Evolutionary conservation across 1,140 invertebrate genomes (phyloP).

Genomic region (Bombus polaris): DNA sequence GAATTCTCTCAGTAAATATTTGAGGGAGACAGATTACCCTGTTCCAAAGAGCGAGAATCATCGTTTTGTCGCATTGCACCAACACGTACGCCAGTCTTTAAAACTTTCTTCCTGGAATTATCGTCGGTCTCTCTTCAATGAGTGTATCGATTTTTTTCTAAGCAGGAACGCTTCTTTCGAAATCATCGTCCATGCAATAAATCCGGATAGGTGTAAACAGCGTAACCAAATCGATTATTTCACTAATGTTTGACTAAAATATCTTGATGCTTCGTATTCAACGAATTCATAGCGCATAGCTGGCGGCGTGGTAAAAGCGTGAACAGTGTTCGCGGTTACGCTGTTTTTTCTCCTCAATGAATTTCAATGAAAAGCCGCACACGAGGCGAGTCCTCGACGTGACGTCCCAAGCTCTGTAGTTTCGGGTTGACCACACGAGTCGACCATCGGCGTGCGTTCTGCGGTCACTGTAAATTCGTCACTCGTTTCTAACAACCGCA

Average conservation of each 20-base stretch:
- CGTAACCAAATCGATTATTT: neutral
- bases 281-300: neutral
- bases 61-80: slow-evolving; percentile 55
- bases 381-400: slow-evolving; percentile 9
- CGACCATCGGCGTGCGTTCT: slow-evolving; percentile 49
- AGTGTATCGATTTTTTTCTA: neutral
- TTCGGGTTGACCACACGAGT: slow-evolving; percentile 38
- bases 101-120: slow-evolving; percentile 16
- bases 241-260: neutral
- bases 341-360: slow-evolving; percentile 50
- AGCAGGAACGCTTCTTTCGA: neutral
- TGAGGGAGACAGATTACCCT: slow-evolving; percentile 22
- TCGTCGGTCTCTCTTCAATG: slow-evolving; percentile 11
- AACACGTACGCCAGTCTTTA: slow-evolving; percentile 33
- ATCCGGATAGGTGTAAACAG: neutral
- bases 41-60: slow-evolving; percentile 21
- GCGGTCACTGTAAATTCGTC: slow-evolving; percentile 60
- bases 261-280: neutral
- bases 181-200: neutral
- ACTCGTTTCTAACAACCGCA: slow-evolving; percentile 61
- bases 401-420: slow-evolving; percentile 37
- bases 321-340: slow-evolving; percentile 18
- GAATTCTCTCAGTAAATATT: slow-evolving; percentile 45
- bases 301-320: too few species aligned
- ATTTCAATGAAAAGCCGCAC: slow-evolving; percentile 65